Base-by-base conservation (phyloP, 2,888 invertebrate genomes). In the Drosophila gaucha region DNA sequence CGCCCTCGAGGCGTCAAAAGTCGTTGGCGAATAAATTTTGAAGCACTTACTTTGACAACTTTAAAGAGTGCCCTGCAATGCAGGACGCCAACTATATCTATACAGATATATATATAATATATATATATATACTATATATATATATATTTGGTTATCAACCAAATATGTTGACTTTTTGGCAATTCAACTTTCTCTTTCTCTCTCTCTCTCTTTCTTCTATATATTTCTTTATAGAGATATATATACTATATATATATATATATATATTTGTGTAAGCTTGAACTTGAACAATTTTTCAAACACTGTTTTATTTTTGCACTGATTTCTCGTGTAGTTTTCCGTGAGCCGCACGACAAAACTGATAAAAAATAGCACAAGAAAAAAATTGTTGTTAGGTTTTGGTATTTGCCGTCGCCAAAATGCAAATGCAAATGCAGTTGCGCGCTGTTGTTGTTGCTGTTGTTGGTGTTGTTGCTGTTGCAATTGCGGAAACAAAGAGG, bases 1-100 rank as follows among this genome's bases (percentile, higher is more conserved):
- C 94, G 94, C 94, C 94, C 94, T 92, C 63, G 92, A 91, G 92
- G 92, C 92, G 92, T 92, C 91, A 84, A 92, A 92, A 77, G 91
- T 91, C 80, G 92, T 92, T 79, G 92, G 92, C 79, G 92, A 92
- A 88, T 92, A 92, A 92, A 92, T 92, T 91, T 92, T 92, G 92
- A 91, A 89, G 89, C 90, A 88, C 90, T 91, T 88, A 80, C 77
- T 77, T 64, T 58, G 72, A 88, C 84, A 75, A 80, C 78, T 80
- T 74, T 58, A 74, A 58, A 67, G 73, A 74, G 60, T 78, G 85
- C 79, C 89, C 90, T 88, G 89, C 90, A 62, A 75, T 71, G 76
- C 90, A 90, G 89, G 84, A 86, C 63, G 67, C 78, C 80, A 84
- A 72, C 66, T 56, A 56, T 35, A 41, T 33, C 5, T 52, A 52